These are phyloP conservation scores for Cantharis nigra DNA, from an alignment of 2,888 invertebrate genomes.

Conservation along the genomic window DNA sequence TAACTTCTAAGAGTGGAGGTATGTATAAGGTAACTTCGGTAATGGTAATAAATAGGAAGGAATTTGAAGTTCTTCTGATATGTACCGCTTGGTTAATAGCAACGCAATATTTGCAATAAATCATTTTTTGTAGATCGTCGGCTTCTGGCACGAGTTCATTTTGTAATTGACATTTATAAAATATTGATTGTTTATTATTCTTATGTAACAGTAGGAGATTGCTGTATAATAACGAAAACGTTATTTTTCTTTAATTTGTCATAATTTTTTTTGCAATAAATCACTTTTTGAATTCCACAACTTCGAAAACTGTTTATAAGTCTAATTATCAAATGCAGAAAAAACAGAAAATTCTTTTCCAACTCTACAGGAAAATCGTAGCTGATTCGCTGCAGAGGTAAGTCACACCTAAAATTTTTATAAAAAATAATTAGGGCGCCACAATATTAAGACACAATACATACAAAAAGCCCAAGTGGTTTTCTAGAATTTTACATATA, in stretches of 20 bases:
- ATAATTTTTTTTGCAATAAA: background rate
- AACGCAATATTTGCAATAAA: slow-evolving; percentile 33
- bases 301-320: background rate
- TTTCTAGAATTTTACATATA: no score
- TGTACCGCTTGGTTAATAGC: slow-evolving; percentile 17
- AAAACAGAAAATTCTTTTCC: background rate
- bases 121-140: slow-evolving; percentile 38
- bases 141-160: slow-evolving; percentile 40
- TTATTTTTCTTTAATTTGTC: background rate
- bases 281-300: background rate
- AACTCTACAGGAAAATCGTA: no score
- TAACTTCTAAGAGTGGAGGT: slow-evolving; percentile 3
- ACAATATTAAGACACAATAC: no score
- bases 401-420: background rate
- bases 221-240: background rate
- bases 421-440: no score
- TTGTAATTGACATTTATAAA: slow-evolving; percentile 39
- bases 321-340: background rate
- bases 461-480: no score
- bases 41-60: slow-evolving; percentile 15
- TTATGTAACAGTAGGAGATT: slow-evolving; percentile 29
- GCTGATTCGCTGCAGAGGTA: no score
- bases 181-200: slow-evolving; percentile 29
- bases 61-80: slow-evolving; percentile 19
- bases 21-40: slow-evolving; percentile 13